Evolutionary conservation across 2,113 vertebrate genomes (phyloP).

Genomic region (Rhabdomys dilectus): DNA sequence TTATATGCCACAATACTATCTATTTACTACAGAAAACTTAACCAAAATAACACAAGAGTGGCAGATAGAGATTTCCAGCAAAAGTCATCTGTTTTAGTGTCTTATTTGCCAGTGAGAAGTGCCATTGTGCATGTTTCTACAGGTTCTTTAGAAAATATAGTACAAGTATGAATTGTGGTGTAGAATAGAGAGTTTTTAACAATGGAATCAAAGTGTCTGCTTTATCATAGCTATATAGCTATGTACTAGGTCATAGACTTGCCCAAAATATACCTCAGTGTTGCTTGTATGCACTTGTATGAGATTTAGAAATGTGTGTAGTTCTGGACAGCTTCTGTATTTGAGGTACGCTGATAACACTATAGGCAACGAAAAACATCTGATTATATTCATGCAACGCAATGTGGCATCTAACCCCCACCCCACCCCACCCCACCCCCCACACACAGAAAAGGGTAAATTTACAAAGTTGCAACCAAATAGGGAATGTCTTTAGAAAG

Average conservation of each 20-base stretch:
- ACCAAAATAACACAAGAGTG: neutral
- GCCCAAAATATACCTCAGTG: neutral
- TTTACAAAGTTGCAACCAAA: neutral
- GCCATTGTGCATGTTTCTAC: neutral
- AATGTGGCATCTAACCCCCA: neutral
- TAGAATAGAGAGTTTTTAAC: neutral
- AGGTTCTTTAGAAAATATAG: neutral
- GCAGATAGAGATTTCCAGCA: constrained; percentile 6
- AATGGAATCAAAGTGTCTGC: neutral
- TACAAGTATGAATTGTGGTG: neutral
- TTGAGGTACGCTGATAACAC: neutral
- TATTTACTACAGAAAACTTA: neutral
- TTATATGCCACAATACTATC: neutral
- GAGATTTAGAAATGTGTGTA: neutral
- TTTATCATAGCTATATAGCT: neutral
- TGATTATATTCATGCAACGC: neutral
- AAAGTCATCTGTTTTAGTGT: neutral
- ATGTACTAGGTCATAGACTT: neutral
- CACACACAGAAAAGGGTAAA: neutral
- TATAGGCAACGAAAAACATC: constrained; percentile 11
- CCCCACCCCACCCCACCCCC: too few species aligned
- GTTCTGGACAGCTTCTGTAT: neutral
- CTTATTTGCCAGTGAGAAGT: neutral
- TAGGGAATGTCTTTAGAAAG: neutral
- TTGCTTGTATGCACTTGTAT: neutral